Percentiles rank a stretch among this genome's conserved stretches.
These are phyloP conservation scores for Cyphomyrmex costatus DNA, from an alignment of 1,140 invertebrate genomes.

Conservation along the genomic window DNA sequence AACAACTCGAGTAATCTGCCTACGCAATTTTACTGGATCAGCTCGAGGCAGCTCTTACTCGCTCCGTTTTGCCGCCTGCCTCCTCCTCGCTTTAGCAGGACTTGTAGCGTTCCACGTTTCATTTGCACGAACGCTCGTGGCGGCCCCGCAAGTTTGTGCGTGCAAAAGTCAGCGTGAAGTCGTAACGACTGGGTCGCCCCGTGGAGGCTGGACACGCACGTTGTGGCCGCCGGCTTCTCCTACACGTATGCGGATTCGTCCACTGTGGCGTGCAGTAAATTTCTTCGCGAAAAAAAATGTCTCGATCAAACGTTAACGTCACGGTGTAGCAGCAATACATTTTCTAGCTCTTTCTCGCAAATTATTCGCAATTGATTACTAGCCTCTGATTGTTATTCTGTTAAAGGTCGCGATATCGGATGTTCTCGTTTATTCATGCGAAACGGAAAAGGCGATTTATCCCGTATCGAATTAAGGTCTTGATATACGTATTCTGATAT, in stretches of 20 bases:
- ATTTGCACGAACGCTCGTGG: conserved; percentile 78
- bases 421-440: neutral
- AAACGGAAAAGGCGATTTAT: neutral
- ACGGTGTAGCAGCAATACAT: neutral
- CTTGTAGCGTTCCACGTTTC: conserved; percentile 70
- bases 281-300: conserved; percentile 25
- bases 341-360: neutral
- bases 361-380: neutral
- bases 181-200: conserved; percentile 83
- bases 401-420: conserved; percentile 1
- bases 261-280: conserved; percentile 43
- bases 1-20: conserved; percentile 76
- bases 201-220: conserved; percentile 80
- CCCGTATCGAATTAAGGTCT: neutral
- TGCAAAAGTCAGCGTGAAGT: conserved; percentile 85
- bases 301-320: conserved; percentile 19
- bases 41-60: conserved; percentile 69
- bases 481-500: neutral
- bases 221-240: conserved; percentile 79
- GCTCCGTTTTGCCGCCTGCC: conserved; percentile 33
- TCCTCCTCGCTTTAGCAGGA: neutral
- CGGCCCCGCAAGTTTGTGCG: conserved; percentile 72
- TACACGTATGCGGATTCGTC: conserved; percentile 63
- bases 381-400: neutral
- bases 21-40: conserved; percentile 76